phyloP scores from a whole-genome alignment of 1,140 invertebrate genomes.

The Cylas formicarius region DNA sequence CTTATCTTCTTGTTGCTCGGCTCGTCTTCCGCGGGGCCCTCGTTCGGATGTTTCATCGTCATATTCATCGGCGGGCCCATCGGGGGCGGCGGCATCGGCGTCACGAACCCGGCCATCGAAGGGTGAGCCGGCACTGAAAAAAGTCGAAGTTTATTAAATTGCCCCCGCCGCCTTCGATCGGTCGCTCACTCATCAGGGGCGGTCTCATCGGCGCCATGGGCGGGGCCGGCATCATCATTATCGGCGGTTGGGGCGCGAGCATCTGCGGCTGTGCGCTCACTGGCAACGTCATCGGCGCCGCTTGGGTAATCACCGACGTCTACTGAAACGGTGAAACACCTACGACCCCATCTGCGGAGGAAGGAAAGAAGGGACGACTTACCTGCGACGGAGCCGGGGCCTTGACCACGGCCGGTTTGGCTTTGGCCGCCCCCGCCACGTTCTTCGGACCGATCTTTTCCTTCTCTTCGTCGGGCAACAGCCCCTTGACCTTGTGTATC shows the following conservation, averaged over 20 bases:
- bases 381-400: conserved; percentile 5
- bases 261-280: conserved; percentile 45
- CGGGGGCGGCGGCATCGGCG: conserved; percentile 42
- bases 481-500: conserved; percentile 91
- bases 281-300: conserved; percentile 49
- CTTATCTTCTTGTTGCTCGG: conserved; percentile 81
- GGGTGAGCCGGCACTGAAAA: conserved; percentile 43
- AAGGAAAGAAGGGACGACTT: not conserved
- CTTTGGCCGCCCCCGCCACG: conserved; percentile 37
- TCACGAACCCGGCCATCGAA: conserved; percentile 44
- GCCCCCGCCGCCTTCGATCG: not conserved
- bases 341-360: not conserved
- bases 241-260: conserved; percentile 49
- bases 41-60: conserved; percentile 45
- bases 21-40: conserved; percentile 63
- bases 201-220: conserved; percentile 58
- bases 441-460: conserved; percentile 84
- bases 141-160: conserved; percentile 6
- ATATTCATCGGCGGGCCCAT: conserved; percentile 41
- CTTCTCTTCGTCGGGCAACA: conserved; percentile 89
- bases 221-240: conserved; percentile 58
- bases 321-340: conserved; percentile 29
- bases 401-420: conserved; percentile 3
- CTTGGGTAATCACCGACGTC: conserved; percentile 39
- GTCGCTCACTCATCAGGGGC: conserved; percentile 52